Evolutionary conservation across 2,888 invertebrate species (phyloP).

Genomic region (Lasioglossum marginatum): DNA sequence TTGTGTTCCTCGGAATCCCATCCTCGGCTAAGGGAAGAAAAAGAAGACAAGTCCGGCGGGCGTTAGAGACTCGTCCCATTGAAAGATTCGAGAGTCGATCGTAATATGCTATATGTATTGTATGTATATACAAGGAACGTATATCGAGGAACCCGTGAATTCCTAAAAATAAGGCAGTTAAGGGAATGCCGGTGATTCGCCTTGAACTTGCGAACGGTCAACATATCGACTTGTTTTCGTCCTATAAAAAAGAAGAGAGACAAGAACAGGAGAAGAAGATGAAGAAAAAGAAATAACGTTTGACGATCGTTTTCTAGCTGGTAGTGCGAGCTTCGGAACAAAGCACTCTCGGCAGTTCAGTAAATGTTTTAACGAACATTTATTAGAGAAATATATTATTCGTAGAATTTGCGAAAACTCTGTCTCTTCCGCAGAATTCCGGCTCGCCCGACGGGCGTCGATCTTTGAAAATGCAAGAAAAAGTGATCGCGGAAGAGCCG

Average conservation of each 20-base stretch:
- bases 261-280: not conserved
- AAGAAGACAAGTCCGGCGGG: not conserved
- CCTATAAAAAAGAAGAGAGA: not conserved
- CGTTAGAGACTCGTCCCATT: slow-evolving; percentile 9
- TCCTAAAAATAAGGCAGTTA: slow-evolving; percentile 68
- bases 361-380: not conserved
- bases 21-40: not conserved
- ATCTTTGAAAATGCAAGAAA: not conserved
- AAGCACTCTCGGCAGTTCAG: not conserved
- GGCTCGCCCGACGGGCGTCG: not conserved
- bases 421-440: not conserved
- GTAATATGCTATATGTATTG: not conserved
- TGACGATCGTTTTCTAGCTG: not conserved
- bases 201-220: slow-evolving; percentile 79
- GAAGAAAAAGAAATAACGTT: not conserved
- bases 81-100: not conserved
- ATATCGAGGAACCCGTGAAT: slow-evolving; percentile 4
- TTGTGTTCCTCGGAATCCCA: not conserved
- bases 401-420: not conserved
- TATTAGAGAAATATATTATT: not conserved
- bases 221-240: slow-evolving; percentile 45
- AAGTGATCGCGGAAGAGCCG: not conserved
- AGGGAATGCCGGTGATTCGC: slow-evolving; percentile 79
- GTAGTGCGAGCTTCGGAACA: not conserved
- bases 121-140: not conserved